Evolutionary conservation across 35 echinoderm and acorn worm genomes (phyloP).

Genomic region (Eucidaris tribuloides): DNA sequence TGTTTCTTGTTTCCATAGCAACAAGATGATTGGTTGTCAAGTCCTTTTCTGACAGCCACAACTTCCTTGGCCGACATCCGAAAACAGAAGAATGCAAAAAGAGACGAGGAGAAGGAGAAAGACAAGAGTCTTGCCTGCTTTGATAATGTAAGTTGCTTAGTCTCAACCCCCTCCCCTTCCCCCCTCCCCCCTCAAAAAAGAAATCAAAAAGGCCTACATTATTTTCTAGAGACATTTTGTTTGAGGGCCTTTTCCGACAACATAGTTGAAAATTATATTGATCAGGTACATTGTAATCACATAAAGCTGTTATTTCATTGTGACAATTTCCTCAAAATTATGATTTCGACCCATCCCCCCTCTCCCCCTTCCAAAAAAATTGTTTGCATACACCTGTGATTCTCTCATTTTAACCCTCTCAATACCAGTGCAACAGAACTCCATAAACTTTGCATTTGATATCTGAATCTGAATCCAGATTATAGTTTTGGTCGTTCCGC

Average conservation of each 20-base stretch:
- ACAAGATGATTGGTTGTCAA: conserved; percentile 74
- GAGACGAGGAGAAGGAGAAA: conserved; percentile 67
- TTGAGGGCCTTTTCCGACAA: background rate
- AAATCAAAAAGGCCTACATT: background rate
- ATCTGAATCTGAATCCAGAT: no score
- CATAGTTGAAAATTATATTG: background rate
- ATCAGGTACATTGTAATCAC: background rate
- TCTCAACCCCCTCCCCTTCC: no score
- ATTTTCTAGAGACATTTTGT: background rate
- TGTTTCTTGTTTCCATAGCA: conserved; percentile 5
- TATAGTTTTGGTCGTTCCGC: no score
- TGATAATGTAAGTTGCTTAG: conserved; percentile 87
- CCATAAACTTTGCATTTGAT: no score
- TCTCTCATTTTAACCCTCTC: no score
- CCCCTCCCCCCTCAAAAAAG: background rate
- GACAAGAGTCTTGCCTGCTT: conserved; percentile 37
- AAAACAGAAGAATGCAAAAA: conserved; percentile 63
- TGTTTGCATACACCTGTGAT: no score
- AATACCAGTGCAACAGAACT: no score
- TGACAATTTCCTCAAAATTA: background rate
- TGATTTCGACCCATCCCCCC: no score
- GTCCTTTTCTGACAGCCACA: conserved; percentile 71
- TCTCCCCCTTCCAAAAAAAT: no score
- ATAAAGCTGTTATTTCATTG: background rate
- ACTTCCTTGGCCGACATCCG: conserved; percentile 75